Percentiles rank a stretch among this genome's conserved stretches.
These are phyloP conservation scores for Salvelinus namaycush DNA, from an alignment of 2,113 vertebrate species.

Conservation along the genomic window DNA sequence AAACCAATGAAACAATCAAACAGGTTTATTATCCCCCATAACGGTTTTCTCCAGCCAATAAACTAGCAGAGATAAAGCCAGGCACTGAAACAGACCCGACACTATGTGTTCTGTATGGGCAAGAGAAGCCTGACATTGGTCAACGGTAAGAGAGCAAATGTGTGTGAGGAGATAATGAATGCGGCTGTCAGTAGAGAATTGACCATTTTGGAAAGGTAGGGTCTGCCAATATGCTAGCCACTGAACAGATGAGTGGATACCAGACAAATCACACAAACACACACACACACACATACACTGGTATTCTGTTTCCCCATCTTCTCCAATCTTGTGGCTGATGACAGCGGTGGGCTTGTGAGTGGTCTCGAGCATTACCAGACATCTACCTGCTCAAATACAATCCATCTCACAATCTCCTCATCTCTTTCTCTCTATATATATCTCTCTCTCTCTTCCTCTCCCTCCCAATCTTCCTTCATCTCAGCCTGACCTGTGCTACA, in stretches of 20 bases:
- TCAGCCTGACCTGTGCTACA: neutral
- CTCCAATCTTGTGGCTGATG: conserved; percentile 28
- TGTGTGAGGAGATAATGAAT: conserved; percentile 2
- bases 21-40: conserved; percentile 46
- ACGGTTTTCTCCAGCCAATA: conserved; percentile 40
- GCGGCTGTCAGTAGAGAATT: conserved; percentile 33
- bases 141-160: neutral
- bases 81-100: conserved; percentile 44
- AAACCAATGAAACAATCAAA: conserved; percentile 44
- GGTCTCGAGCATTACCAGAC: conserved; percentile 24
- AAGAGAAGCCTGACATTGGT: conserved; percentile 21
- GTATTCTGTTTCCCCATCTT: conserved; percentile 28
- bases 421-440: neutral
- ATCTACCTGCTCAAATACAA: conserved; percentile 28
- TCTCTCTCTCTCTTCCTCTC: conserved; percentile 1
- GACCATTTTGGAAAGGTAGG: conserved; percentile 50
- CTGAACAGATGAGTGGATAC: conserved; percentile 64
- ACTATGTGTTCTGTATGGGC: conserved; percentile 27
- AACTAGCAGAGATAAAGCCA: conserved; percentile 36
- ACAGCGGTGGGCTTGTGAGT: conserved; percentile 44
- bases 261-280: conserved; percentile 29
- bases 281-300: neutral
- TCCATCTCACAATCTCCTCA: conserved; percentile 26
- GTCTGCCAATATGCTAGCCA: conserved; percentile 31
- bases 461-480: neutral